Percentiles rank a stretch among this genome's conserved stretches.
Evolutionary conservation across 1,140 invertebrate genomes (phyloP).

Genomic region (Drosophila kohkoa): DNA sequence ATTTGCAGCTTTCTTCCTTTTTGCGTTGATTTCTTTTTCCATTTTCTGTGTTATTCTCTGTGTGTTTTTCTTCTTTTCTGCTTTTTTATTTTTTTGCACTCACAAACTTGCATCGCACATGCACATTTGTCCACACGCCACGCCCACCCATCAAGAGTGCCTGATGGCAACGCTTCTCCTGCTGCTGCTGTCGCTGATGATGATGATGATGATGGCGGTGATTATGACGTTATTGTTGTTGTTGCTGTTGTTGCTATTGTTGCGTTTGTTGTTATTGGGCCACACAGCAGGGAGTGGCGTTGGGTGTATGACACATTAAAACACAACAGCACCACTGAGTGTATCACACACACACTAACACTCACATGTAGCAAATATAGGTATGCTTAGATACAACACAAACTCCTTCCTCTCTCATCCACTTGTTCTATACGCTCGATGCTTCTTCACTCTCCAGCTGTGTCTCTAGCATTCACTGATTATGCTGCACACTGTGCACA

Average conservation of each 20-base stretch:
- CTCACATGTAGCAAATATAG: neutral
- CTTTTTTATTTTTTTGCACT: conserved; percentile 38
- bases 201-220: conserved; percentile 17
- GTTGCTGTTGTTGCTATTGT: conserved; percentile 1
- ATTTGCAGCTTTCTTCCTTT: conserved; percentile 51
- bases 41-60: too few species aligned
- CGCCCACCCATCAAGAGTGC: conserved; percentile 34
- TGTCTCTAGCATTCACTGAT: conserved; percentile 22
- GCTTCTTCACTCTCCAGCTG: neutral
- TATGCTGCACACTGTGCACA: conserved; percentile 9
- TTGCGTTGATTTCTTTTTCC: conserved; percentile 21
- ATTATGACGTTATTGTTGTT: conserved; percentile 13
- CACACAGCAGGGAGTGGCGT: conserved; percentile 31
- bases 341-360: conserved; percentile 14
- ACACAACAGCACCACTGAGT: conserved; percentile 53
- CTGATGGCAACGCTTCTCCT: conserved; percentile 13
- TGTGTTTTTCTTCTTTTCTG: conserved; percentile 15
- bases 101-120: conserved; percentile 50
- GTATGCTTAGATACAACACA: conserved; percentile 28
- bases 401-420: neutral
- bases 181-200: too few species aligned
- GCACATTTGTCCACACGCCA: conserved; percentile 51
- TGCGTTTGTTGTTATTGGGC: conserved; percentile 1
- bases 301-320: conserved; percentile 71
- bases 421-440: too few species aligned